Percentiles rank a stretch among this genome's conserved stretches.
Conservation (phyloP, 2,797 vertebrate genomes). For the Sparus aurata region DNA sequence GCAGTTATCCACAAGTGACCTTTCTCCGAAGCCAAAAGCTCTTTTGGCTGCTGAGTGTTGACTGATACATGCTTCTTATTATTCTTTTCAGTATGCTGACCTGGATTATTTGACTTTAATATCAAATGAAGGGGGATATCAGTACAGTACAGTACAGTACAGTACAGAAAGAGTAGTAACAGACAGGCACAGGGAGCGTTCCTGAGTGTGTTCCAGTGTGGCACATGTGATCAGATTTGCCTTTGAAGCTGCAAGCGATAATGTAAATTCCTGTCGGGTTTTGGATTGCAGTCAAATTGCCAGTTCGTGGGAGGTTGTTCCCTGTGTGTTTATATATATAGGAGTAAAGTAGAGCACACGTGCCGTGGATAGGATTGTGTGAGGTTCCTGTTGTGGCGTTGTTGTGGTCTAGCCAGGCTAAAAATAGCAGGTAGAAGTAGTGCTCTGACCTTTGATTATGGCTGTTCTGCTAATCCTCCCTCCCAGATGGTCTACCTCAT, state of each 20-base stretch:
- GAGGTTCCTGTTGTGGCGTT: constrained; percentile 65
- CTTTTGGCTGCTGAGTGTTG: constrained; percentile 58
- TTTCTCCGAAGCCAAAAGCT: constrained; percentile 64
- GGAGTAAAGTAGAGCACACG: constrained; percentile 21
- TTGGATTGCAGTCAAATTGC: constrained; percentile 51
- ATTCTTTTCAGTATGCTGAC: constrained; percentile 36
- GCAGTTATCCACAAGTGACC: constrained; percentile 52
- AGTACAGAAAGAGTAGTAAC: not conserved
- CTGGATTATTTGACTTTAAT: constrained; percentile 26
- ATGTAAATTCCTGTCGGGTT: constrained; percentile 48
- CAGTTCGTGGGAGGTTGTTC: constrained; percentile 9
- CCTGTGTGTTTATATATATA: not conserved
- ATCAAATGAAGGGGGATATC: constrained; percentile 23
- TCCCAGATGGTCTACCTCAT: constrained; percentile 60
- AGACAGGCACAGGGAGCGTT: not conserved
- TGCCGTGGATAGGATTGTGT: constrained; percentile 53
- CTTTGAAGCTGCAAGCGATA: constrained; percentile 42
- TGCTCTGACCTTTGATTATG: constrained; percentile 67
- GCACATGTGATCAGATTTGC: constrained; percentile 30
- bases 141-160: too few relatives aligned
- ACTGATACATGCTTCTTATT: constrained; percentile 52
- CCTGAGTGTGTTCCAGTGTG: constrained; percentile 23
- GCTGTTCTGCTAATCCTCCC: constrained; percentile 59
- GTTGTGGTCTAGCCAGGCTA: constrained; percentile 69
- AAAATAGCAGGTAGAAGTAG: constrained; percentile 73